Evolutionary conservation across 2,113 vertebrate genomes (phyloP), one percentile per base, ranked within the genome.

Genomic region (Scolopax mira): DNA sequence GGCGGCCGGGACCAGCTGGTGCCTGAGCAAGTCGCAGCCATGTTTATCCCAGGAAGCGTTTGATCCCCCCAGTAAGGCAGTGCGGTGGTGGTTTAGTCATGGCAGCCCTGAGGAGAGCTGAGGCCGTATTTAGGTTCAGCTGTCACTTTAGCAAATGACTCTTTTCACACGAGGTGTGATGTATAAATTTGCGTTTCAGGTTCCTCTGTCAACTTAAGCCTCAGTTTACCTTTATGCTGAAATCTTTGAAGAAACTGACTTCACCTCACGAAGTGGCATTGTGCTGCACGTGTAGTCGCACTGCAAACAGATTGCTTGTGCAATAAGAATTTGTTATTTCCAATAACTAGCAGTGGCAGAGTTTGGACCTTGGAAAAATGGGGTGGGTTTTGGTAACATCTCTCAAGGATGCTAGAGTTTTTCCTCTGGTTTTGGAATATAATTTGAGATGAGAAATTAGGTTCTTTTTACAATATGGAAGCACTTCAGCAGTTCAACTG

Each of bases 191-290:
- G 41, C n/a, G 1, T 33, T 30, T 48, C 18, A 3, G 4, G 18
- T 7, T 57, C 52, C 23, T 33, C 58, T 31, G 22, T 35, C 55
- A 13, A 4, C 64, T 49, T 16, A 7, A 54, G 9, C 28, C 30
- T 46, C 41, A 24, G 24, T 2, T 70, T 62, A 7, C 67, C 60
- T 92, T 44, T 27, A 2, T 46, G 41, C 23, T 33, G 61, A 64
- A 71, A 11, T 41, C 48, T 42, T 11, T 7, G 70, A n/a, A 13
- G 67, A 18, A n/a, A 5, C 4, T 27, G 44, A 22, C 25, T 27
- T 37, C 39, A 3, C 13, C 13, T 18, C 2, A 0, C 5, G 42
- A 54, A 33, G 30, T 0, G 42, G 61, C 7, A 2, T n/a, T 64
- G 55, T n/a, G 78, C 39, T 21, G 65, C 15, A 18, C 5, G 0